Conservation (phyloP, 2,797 vertebrate species). For the Apogon hyalosoma region DNA sequence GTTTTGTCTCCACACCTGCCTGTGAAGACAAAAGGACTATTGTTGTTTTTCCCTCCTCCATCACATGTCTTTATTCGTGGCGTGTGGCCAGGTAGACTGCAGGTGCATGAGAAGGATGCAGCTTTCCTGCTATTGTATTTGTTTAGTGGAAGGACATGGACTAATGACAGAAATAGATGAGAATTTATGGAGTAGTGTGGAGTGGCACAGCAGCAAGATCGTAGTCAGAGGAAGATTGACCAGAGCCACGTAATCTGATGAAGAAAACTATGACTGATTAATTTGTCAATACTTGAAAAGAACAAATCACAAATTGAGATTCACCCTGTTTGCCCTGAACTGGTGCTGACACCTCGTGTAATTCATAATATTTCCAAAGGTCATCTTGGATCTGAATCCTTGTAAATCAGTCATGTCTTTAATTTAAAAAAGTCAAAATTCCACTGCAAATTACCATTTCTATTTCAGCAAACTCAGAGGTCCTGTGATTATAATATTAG, state of each 20-base stretch:
- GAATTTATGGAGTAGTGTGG: neutral
- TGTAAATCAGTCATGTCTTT: too few species aligned
- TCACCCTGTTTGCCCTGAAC: too few species aligned
- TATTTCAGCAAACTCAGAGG: too few species aligned
- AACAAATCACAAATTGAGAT: too few species aligned
- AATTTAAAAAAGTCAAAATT: too few species aligned
- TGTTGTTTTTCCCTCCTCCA: slow-evolving; percentile 23
- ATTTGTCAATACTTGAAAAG: slow-evolving; percentile 4
- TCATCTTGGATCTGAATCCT: too few species aligned
- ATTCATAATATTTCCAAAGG: too few species aligned
- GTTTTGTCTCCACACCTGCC: slow-evolving; percentile 63
- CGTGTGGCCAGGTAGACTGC: slow-evolving; percentile 24
- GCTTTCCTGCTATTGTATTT: slow-evolving; percentile 20
- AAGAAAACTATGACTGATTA: slow-evolving; percentile 9
- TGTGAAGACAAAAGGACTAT: slow-evolving; percentile 52
- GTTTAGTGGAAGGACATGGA: neutral
- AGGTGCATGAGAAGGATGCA: slow-evolving; percentile 18
- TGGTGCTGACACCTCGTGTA: too few species aligned
- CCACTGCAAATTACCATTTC: too few species aligned
- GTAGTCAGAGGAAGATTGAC: neutral
- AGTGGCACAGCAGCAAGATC: slow-evolving; percentile 7
- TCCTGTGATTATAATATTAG: too few species aligned
- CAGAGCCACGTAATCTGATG: slow-evolving; percentile 3
- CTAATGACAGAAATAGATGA: slow-evolving; percentile 20
- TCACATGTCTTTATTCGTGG: slow-evolving; percentile 24